phyloP scores from a whole-genome alignment of 2,797 vertebrate species.

The Eremophila alpestris region DNA sequence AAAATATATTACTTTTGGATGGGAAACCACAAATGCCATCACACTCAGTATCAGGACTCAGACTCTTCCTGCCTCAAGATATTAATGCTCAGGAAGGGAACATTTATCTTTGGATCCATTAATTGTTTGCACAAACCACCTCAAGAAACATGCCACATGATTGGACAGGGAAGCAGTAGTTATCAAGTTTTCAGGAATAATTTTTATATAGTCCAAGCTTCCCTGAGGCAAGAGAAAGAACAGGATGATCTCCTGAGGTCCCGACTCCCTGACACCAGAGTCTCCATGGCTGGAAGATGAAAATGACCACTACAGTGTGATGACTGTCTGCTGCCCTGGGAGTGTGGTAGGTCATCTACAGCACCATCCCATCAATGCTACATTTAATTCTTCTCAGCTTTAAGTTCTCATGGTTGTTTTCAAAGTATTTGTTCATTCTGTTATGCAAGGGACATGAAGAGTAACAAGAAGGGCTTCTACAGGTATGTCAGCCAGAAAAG shows the following conservation, averaged over 20 bases:
- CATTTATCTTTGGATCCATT: constrained; percentile 1
- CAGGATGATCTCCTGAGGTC: background rate
- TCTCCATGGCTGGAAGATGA: background rate
- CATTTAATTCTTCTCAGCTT: background rate
- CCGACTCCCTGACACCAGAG: background rate
- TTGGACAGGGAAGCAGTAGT: background rate
- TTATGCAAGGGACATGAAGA: background rate
- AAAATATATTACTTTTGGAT: background rate
- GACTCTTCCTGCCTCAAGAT: background rate
- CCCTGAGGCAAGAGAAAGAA: background rate
- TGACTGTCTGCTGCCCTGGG: background rate
- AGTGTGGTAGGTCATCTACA: background rate
- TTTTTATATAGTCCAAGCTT: background rate
- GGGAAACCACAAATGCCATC: background rate
- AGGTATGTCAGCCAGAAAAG: background rate
- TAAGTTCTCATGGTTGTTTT: background rate
- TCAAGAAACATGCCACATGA: background rate
- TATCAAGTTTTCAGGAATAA: background rate
- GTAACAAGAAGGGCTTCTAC: background rate
- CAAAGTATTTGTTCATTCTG: background rate
- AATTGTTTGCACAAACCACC: background rate
- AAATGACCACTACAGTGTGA: background rate
- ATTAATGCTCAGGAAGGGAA: background rate
- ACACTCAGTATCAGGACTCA: background rate
- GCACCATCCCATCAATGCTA: background rate